phyloP scores from a whole-genome alignment of 1,140 invertebrate species.

The Oppia nitens region DNA sequence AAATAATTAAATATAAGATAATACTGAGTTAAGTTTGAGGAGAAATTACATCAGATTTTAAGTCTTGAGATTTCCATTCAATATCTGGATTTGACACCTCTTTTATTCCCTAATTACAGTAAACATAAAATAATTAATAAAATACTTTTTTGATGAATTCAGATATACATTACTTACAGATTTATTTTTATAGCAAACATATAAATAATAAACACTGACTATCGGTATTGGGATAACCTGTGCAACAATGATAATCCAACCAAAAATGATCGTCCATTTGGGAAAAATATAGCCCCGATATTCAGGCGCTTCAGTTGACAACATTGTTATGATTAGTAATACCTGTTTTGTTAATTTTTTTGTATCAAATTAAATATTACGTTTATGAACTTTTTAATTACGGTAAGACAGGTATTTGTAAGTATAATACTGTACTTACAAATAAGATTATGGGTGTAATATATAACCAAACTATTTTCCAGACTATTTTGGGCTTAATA shows the following conservation, averaged over 20 bases:
- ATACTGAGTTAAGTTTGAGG: too few species aligned
- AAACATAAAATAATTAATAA: neutral
- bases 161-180: neutral
- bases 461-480: conserved; percentile 57
- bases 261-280: conserved; percentile 38
- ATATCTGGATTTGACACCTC: neutral
- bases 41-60: too few species aligned
- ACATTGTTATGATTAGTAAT: neutral
- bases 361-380: too few species aligned
- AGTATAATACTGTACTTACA: too few species aligned
- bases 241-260: conserved; percentile 39
- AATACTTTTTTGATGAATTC: neutral
- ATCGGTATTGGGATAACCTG: conserved; percentile 42
- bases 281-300: conserved; percentile 39
- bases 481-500: conserved; percentile 41
- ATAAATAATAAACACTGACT: conserved; percentile 33
- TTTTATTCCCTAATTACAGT: neutral
- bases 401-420: too few species aligned
- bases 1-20: too few species aligned
- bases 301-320: neutral
- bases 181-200: too few species aligned
- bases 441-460: conserved; percentile 58
- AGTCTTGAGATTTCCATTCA: neutral
- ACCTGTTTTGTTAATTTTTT: too few species aligned
- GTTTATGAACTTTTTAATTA: neutral